Conservation (phyloP, 2,113 vertebrate species). For the Spea multiplicata region DNA sequence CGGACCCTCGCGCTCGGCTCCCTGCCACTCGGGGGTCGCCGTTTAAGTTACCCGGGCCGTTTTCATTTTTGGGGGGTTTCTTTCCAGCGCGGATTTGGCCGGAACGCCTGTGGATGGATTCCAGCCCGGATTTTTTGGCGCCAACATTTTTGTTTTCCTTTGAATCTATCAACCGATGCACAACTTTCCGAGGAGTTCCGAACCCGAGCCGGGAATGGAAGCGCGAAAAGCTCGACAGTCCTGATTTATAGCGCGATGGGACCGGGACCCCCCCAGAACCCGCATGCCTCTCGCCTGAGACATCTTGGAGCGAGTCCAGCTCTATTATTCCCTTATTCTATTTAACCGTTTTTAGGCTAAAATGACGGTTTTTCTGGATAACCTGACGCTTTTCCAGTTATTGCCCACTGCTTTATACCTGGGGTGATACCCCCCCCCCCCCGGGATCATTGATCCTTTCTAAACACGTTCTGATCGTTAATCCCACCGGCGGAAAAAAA, state of each 20-base stretch:
- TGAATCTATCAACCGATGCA: background rate
- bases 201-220: background rate
- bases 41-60: background rate
- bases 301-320: background rate
- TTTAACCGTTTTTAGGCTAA: too few relatives aligned
- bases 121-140: background rate
- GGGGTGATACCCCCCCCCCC: too few relatives aligned
- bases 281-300: too few relatives aligned
- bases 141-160: background rate
- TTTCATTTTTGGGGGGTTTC: background rate
- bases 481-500: too few relatives aligned
- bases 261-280: background rate
- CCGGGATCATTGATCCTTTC: too few relatives aligned
- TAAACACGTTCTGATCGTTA: too few relatives aligned
- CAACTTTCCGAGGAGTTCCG: background rate
- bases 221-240: background rate
- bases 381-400: background rate
- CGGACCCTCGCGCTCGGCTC: too few relatives aligned
- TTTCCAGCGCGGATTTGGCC: background rate
- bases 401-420: too few relatives aligned
- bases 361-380: background rate
- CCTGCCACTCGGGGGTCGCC: background rate
- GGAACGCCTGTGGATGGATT: background rate
- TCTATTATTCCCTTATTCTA: background rate
- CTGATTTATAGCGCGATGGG: background rate